phyloP scores from a whole-genome alignment of 37 sponge, comb jelly and placozoan genomes.

The Ianthella basta region DNA sequence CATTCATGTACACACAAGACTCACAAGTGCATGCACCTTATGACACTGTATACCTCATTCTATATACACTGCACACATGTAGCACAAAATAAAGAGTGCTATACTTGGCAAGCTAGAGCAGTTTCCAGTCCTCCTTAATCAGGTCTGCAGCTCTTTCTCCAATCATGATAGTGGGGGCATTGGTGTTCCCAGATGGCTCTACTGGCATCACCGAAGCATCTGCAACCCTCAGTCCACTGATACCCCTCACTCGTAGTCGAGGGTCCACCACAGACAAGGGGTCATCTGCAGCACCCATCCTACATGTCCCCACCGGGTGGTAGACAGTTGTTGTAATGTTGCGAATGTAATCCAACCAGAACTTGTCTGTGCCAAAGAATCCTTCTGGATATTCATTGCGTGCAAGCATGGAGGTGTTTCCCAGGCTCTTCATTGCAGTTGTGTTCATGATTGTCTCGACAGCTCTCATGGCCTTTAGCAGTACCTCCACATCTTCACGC shows the following conservation, averaged over 20 bases:
- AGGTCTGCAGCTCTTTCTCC: slow-evolving; percentile 37
- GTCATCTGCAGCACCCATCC: slow-evolving; percentile 40
- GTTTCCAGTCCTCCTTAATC: slow-evolving; percentile 28
- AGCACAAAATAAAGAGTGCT: background rate
- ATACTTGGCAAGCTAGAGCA: background rate
- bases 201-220: slow-evolving; percentile 44
- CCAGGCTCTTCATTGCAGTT: slow-evolving; percentile 2
- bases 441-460: slow-evolving; percentile 56
- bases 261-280: slow-evolving; percentile 36
- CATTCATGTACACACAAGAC: slow-evolving; percentile 20
- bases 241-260: slow-evolving; percentile 13
- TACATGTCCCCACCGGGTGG: slow-evolving; percentile 39
- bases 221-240: slow-evolving; percentile 26
- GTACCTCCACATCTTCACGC: slow-evolving; percentile 61
- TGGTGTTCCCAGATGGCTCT: slow-evolving; percentile 29
- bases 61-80: background rate
- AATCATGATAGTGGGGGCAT: slow-evolving; percentile 45
- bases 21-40: background rate
- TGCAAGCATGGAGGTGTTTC: background rate
- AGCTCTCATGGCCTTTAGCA: slow-evolving; percentile 53
- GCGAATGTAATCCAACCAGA: background rate
- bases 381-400: background rate
- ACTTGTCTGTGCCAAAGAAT: background rate
- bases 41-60: background rate
- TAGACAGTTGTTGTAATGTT: slow-evolving; percentile 8